Conservation (phyloP, 2,797 vertebrate genomes). For the Moxostoma hubbsi region DNA sequence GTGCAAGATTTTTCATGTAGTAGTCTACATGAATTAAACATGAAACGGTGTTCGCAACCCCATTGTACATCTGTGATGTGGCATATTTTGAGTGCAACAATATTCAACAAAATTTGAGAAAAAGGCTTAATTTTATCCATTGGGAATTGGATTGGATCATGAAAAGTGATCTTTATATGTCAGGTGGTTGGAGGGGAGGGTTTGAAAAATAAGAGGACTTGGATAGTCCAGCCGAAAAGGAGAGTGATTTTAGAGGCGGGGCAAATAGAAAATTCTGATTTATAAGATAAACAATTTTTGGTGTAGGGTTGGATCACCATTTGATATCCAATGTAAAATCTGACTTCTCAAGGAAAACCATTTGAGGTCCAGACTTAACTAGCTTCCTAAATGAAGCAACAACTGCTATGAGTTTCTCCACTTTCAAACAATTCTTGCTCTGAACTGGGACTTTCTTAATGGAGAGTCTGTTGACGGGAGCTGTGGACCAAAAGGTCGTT, state of each 20-base stretch:
- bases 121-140: neutral
- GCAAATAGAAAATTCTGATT: too few relatives aligned
- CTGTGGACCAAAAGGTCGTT: slow-evolving; percentile 65
- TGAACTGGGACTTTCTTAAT: slow-evolving; percentile 56
- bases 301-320: too few relatives aligned
- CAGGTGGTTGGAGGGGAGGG: too few relatives aligned
- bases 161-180: neutral
- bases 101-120: neutral
- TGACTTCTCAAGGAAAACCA: too few relatives aligned
- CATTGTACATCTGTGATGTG: neutral
- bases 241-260: too few relatives aligned
- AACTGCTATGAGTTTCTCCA: neutral
- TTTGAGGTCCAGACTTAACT: neutral
- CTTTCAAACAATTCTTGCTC: slow-evolving; percentile 56
- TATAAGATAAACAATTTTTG: too few relatives aligned
- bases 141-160: neutral
- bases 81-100: neutral
- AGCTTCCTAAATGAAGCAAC: neutral
- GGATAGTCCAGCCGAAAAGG: too few relatives aligned
- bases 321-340: too few relatives aligned
- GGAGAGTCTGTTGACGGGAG: slow-evolving; percentile 61
- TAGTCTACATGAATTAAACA: too few relatives aligned
- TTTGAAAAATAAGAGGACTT: too few relatives aligned
- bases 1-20: too few relatives aligned
- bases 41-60: too few relatives aligned